Evolutionary conservation across 2,797 vertebrate genomes (phyloP).

Genomic region (Galagoides demidoff): DNA sequence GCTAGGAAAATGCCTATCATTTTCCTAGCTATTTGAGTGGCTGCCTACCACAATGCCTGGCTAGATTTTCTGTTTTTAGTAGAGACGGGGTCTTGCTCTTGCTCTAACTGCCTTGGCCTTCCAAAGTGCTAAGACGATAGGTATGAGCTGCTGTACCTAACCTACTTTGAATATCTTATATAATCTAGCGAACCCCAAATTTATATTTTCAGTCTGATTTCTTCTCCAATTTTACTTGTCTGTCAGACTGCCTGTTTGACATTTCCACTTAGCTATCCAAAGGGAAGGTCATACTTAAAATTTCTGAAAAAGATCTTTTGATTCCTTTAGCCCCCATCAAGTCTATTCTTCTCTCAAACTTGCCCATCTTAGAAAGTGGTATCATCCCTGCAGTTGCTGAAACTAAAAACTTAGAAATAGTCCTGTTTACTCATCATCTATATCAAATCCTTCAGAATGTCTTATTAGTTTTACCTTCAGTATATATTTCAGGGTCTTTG

Average conservation of each 20-base stretch:
- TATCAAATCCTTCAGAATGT: neutral
- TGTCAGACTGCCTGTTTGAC: neutral
- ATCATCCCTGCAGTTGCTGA: neutral
- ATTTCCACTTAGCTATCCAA: conserved; percentile 11
- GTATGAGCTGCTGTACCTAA: no score
- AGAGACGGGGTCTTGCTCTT: no score
- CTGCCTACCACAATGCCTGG: no score
- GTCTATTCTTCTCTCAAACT: neutral
- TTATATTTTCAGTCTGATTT: conserved; percentile 54
- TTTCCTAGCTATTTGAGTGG: no score
- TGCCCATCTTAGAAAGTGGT: neutral
- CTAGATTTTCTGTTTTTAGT: no score
- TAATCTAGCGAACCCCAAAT: conserved; percentile 22
- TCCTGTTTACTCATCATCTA: neutral
- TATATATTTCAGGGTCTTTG: conserved; percentile 2
- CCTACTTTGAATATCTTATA: conserved; percentile 42
- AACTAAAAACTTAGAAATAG: conserved; percentile 10
- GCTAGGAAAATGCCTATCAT: no score
- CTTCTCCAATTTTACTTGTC: neutral
- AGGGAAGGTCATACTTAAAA: conserved; percentile 37
- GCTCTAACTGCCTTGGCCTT: no score
- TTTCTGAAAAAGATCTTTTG: neutral
- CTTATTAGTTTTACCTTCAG: conserved; percentile 1
- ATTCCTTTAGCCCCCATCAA: neutral
- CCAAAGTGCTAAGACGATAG: no score